A percentile compares a stretch with the other conserved stretches of the same genome.
Evolutionary conservation across 2,113 vertebrate genomes (phyloP).

Genomic region (Sphyrna mokarran): DNA sequence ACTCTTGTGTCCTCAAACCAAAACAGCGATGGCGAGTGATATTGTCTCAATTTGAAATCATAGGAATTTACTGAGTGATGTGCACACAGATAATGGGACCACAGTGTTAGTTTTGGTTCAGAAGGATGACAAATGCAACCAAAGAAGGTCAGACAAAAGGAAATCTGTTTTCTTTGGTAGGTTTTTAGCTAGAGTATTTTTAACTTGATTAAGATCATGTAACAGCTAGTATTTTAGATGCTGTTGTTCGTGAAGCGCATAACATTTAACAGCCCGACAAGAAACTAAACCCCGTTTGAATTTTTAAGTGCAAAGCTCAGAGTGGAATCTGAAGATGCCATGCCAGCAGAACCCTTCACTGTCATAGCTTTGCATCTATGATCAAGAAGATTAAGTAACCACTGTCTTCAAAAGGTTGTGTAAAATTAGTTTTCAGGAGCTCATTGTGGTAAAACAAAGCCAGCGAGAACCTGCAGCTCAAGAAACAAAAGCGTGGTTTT

Average conservation of each 20-base stretch:
- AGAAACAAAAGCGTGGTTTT: constrained; percentile 34
- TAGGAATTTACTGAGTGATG: not conserved
- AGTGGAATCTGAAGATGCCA: constrained; percentile 8
- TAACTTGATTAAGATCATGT: not conserved
- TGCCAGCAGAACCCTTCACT: constrained; percentile 6
- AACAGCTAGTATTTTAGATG: constrained; percentile 12
- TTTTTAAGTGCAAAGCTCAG: constrained; percentile 33
- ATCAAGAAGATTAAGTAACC: constrained; percentile 38
- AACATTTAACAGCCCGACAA: not conserved
- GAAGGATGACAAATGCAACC: not conserved
- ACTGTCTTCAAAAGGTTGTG: constrained; percentile 34
- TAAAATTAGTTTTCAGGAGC: constrained; percentile 37
- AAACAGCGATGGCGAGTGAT: not conserved
- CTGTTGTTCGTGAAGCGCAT: not conserved
- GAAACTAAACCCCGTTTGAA: constrained; percentile 28
- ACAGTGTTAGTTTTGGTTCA: constrained; percentile 6
- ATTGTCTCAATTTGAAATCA: not conserved
- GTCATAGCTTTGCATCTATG: constrained; percentile 33
- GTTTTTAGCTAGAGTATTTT: not conserved
- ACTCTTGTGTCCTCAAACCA: not conserved
- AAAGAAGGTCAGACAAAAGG: not conserved
- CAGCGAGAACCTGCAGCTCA: constrained; percentile 26
- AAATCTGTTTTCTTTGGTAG: not conserved
- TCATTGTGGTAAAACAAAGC: constrained; percentile 37
- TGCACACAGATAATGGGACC: not conserved